phyloP scores from a whole-genome alignment of 2,113 vertebrate genomes.

The Sminthopsis crassicaudata region DNA sequence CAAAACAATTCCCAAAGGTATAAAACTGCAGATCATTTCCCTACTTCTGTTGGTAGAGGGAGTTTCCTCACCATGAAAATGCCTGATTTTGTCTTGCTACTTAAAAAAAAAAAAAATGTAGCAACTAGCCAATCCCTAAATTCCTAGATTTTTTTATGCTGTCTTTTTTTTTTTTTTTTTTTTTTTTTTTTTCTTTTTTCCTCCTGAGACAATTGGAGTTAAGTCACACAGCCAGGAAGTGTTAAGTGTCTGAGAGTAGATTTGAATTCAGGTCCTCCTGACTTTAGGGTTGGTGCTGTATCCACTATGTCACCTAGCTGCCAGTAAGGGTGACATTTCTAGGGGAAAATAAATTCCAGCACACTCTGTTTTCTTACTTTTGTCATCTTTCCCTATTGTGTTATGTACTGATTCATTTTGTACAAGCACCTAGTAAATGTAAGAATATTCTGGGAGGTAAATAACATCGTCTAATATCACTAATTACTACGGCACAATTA shows the following conservation, averaged over 20 bases:
- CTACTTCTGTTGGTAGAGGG: not conserved
- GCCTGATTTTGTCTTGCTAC: not conserved
- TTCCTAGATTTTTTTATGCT: not conserved
- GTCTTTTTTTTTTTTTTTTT: not conserved
- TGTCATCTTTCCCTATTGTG: constrained; percentile 48
- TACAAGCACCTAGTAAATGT: constrained; percentile 54
- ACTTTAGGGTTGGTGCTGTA: too few species aligned
- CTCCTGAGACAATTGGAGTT: too few species aligned
- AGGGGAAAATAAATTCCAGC: constrained; percentile 36
- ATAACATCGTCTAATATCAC: constrained; percentile 63
- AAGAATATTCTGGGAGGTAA: constrained; percentile 61
- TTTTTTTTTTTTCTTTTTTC: not conserved
- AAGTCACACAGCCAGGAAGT: too few species aligned
- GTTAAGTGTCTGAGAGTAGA: too few species aligned
- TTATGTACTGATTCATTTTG: constrained; percentile 56
- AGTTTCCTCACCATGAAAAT: not conserved
- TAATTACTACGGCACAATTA: constrained; percentile 71
- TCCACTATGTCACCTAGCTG: too few species aligned
- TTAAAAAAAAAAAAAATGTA: not conserved
- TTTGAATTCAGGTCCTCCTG: too few species aligned
- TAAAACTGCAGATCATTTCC: not conserved
- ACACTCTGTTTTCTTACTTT: constrained; percentile 45
- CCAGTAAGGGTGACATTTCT: constrained; percentile 28
- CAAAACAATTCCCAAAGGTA: not conserved
- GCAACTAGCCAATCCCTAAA: not conserved